These are phyloP conservation scores for Rhodophaea formosa DNA, from an alignment of 2,888 invertebrate genomes.

Conservation along the genomic window DNA sequence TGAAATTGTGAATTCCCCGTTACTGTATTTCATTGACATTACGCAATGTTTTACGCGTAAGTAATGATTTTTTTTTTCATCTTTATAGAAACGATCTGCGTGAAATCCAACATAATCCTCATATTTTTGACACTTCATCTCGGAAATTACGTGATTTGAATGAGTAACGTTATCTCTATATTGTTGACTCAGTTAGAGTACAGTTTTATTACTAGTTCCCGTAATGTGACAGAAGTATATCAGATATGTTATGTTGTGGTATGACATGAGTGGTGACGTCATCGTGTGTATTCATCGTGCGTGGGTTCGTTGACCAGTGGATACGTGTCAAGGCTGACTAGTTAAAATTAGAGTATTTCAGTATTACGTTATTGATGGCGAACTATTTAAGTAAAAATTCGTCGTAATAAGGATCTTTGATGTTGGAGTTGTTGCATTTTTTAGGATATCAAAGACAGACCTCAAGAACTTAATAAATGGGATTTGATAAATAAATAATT, in stretches of 20 bases:
- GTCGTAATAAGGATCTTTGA: too few relatives aligned
- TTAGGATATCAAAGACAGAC: too few relatives aligned
- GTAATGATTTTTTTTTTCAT: too few relatives aligned
- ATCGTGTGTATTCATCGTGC: constrained; percentile 19
- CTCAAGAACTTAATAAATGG: too few relatives aligned
- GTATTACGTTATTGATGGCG: neutral
- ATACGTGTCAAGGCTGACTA: constrained; percentile 36
- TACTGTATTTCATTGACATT: too few relatives aligned
- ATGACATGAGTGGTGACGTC: neutral
- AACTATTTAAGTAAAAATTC: too few relatives aligned
- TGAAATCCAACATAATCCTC: too few relatives aligned
- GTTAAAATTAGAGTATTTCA: neutral
- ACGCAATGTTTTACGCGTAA: too few relatives aligned
- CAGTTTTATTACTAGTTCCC: neutral
- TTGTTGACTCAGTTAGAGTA: constrained; percentile 15
- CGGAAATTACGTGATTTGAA: neutral
- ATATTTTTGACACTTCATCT: neutral
- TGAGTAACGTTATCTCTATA: neutral
- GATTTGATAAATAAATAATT: too few relatives aligned
- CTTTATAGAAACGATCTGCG: too few relatives aligned
- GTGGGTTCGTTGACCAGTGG: constrained; percentile 33
- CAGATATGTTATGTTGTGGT: constrained; percentile 2
- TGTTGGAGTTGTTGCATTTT: too few relatives aligned
- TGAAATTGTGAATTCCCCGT: too few relatives aligned
- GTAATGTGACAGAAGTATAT: constrained; percentile 5